Percentiles rank a stretch among this genome's conserved stretches.
Evolutionary conservation across 1,140 invertebrate species (phyloP).

Genomic region (Plectus sambesii): DNA sequence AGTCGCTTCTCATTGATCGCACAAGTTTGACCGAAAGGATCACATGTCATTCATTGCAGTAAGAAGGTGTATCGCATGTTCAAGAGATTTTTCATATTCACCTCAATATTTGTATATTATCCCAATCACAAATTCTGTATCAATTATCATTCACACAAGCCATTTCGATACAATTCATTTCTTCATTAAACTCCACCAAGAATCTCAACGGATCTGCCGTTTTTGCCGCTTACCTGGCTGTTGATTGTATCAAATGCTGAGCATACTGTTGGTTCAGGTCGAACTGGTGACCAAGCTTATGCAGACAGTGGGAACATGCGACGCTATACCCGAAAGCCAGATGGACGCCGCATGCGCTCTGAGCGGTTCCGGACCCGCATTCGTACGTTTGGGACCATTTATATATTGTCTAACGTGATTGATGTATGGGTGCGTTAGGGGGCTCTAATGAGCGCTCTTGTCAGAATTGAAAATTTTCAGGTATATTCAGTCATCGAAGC

Average conservation of each 20-base stretch:
- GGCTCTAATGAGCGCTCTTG: background rate
- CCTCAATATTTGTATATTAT: too few relatives aligned
- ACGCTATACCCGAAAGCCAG: conserved; percentile 55
- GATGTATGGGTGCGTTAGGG: background rate
- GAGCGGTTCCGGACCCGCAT: conserved; percentile 83
- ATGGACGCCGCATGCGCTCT: conserved; percentile 79
- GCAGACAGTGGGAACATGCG: conserved; percentile 15
- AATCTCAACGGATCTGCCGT: too few relatives aligned
- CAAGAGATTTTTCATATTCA: too few relatives aligned
- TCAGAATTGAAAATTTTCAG: conserved; percentile 9
- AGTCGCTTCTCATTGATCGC: conserved; percentile 5
- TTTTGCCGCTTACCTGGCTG: too few relatives aligned
- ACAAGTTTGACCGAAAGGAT: too few relatives aligned
- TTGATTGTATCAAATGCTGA: too few relatives aligned
- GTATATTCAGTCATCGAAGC: conserved; percentile 22
- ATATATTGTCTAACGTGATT: background rate
- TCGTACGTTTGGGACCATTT: conserved; percentile 47
- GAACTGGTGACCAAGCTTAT: conserved; percentile 2
- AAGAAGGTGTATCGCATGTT: too few relatives aligned
- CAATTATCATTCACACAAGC: too few relatives aligned
- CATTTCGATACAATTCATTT: too few relatives aligned
- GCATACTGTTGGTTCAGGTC: background rate
- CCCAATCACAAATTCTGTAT: too few relatives aligned
- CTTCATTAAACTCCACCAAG: too few relatives aligned
- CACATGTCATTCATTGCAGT: too few relatives aligned